Conservation (phyloP, 2,797 vertebrate species). For the Acrossocheilus fasciatus region DNA sequence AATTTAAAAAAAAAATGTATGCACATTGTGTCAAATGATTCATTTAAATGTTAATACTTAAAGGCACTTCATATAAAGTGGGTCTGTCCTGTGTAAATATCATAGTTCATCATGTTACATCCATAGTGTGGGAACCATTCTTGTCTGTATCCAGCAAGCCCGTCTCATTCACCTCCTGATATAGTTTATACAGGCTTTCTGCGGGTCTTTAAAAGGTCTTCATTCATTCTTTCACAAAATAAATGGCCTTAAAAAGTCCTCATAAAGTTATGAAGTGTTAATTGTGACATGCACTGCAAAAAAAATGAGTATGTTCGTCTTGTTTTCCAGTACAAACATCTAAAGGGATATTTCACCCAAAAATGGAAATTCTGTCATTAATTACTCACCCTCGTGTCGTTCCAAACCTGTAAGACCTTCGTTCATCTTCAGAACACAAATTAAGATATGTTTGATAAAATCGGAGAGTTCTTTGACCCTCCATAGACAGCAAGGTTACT, state of each 20-base stretch:
- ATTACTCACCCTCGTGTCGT: no score
- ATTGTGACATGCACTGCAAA: not conserved
- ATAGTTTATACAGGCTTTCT: not conserved
- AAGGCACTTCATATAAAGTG: not conserved
- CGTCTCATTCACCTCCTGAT: constrained; percentile 60
- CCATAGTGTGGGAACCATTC: constrained; percentile 47
- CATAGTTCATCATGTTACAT: constrained; percentile 51
- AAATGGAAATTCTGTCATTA: no score
- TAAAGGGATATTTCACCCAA: no score
- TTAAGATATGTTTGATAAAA: no score
- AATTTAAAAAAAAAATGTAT: not conserved
- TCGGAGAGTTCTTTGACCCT: no score
- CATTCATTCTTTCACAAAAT: not conserved
- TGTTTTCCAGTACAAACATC: not conserved
- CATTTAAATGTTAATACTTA: not conserved
- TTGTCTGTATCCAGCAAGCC: constrained; percentile 72
- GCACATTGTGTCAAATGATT: not conserved
- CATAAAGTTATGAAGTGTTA: not conserved
- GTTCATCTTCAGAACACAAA: no score
- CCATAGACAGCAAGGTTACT: no score
- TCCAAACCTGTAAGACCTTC: no score
- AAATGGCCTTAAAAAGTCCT: not conserved
- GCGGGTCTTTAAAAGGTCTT: not conserved
- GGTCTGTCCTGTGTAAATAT: constrained; percentile 37
- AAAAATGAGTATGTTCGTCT: not conserved